A percentile compares a stretch with the other conserved stretches of the same genome.
phyloP scores from a whole-genome alignment of 2,888 invertebrate species.

The Tuta absoluta region DNA sequence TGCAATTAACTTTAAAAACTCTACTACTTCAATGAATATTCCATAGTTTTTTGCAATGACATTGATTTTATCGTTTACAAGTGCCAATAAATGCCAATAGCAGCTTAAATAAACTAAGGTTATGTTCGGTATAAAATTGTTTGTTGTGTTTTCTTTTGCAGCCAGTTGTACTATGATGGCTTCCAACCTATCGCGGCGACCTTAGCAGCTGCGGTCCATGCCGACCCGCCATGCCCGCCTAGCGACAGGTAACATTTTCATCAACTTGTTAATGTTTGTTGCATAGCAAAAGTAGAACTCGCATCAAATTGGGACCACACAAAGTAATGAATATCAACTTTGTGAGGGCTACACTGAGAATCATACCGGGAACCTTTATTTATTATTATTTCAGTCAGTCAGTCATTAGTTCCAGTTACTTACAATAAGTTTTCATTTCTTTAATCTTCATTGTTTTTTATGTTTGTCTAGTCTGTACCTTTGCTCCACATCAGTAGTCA shows the following conservation, averaged over 20 bases:
- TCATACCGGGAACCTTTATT: too few species aligned
- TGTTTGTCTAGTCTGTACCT: too few species aligned
- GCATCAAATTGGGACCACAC: too few species aligned
- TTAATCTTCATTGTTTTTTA: too few species aligned
- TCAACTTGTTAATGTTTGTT: not conserved
- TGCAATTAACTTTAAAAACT: not conserved
- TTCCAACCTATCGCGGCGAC: conserved; percentile 95
- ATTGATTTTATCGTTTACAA: not conserved
- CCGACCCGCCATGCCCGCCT: conserved; percentile 95
- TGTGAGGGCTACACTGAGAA: too few species aligned
- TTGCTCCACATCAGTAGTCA: too few species aligned
- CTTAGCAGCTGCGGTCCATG: conserved; percentile 90
- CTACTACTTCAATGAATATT: not conserved
- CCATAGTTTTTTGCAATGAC: not conserved
- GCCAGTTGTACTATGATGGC: conserved; percentile 98
- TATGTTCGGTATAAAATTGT: not conserved
- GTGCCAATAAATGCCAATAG: not conserved
- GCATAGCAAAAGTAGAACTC: not conserved
- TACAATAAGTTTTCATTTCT: too few species aligned
- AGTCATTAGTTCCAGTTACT: too few species aligned
- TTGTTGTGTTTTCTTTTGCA: conserved; percentile 55
- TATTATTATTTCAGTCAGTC: too few species aligned
- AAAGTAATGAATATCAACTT: too few species aligned
- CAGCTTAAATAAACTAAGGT: not conserved
- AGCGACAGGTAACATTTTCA: conserved; percentile 87